Base-by-base conservation (phyloP, 2,888 invertebrate species). In the Netelia virgata region DNA sequence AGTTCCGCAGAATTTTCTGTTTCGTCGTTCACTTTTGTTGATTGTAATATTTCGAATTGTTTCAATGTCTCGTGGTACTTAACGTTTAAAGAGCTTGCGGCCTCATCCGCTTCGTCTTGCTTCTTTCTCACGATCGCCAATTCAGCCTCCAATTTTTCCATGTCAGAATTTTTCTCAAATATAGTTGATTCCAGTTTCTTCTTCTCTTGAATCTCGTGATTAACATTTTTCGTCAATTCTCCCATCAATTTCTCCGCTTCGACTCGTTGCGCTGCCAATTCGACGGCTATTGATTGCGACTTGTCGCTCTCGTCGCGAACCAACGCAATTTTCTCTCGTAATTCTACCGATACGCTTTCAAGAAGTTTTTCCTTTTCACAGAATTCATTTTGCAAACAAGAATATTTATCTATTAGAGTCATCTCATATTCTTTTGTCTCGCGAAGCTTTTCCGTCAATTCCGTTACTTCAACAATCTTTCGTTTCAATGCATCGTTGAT, bases 401-500 rank as follows among this genome's bases (percentile, higher is more conserved):
- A 82, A 83, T 77, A 85, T 87, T 66, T 89, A 79, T 66, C 88
- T 83, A 84, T 86, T 41, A 88, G 66, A 50, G 55, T 74, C 10
- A 28, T 10, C 0, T 88, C 76, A 68, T 88, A 87, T 75, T 89
- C 86, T 77, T 89, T 87, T 64, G 50, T 87, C 23, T 74, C 88
- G 87, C 84, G 86, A 74, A 92, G 87, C 83, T 89, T 88, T 53
- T 86, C 88, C 16, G 79, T 89, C 83, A 89, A 88, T 78, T 85
- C 87, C 47, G 81, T 91, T 70, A 94, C 92, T 87, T 94, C 94
- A 85, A 94, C 94, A 11, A 91, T 89, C n/a, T 93, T 92, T 88
- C 94, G 94, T 87, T 94, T 94, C 63, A 94, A 92, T 87, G 94
- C 94, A 81, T 95, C 94, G 89, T 95, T 94, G 1, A 95, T 89